Conservation (phyloP, 2,797 vertebrate species). For the Danio kyathit region DNA sequence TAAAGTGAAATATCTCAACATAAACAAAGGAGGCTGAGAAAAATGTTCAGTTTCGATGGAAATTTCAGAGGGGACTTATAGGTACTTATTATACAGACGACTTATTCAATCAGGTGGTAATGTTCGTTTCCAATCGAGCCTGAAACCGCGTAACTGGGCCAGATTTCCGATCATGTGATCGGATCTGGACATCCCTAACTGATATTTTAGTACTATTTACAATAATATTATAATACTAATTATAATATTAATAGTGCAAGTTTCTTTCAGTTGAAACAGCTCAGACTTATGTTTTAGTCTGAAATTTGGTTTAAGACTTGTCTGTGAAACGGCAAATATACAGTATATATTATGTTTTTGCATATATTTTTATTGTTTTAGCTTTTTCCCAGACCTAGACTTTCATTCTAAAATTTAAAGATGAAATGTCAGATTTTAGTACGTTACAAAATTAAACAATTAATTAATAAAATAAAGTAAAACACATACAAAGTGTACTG, state of each 20-base stretch:
- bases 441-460: not conserved
- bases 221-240: too few relatives aligned
- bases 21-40: too few relatives aligned
- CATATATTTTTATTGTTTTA: not conserved
- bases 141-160: slow-evolving; percentile 22
- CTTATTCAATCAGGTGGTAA: slow-evolving; percentile 31
- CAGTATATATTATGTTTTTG: not conserved
- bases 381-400: not conserved
- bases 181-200: slow-evolving; percentile 21
- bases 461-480: not conserved
- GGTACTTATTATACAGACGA: not conserved
- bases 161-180: not conserved
- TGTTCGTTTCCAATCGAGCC: slow-evolving; percentile 35
- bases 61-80: too few relatives aligned
- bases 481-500: too few relatives aligned
- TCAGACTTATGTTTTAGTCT: too few relatives aligned
- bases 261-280: too few relatives aligned
- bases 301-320: too few relatives aligned
- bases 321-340: too few relatives aligned
- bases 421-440: not conserved
- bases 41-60: too few relatives aligned
- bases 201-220: too few relatives aligned
- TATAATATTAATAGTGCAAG: too few relatives aligned
- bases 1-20: too few relatives aligned
- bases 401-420: not conserved